Base-by-base conservation (phyloP, 2,113 vertebrate genomes). In the Gallinago undulata region DNA sequence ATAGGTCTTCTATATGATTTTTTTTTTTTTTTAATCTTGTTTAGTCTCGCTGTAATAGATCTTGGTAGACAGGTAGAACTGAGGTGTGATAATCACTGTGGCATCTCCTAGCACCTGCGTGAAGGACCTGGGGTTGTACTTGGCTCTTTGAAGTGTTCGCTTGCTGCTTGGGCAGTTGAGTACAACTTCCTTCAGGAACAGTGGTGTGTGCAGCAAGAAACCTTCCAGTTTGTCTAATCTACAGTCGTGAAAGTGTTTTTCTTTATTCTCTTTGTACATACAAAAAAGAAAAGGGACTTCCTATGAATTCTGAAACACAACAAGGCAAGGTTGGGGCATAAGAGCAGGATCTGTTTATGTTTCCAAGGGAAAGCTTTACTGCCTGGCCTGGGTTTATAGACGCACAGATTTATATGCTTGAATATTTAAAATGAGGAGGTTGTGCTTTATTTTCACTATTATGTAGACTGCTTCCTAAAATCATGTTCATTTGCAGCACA, bases 281-380 rank as follows among this genome's bases (percentile, higher is more conserved):
- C 30, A 3, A 6, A 31, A 30, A 6, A 57, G 47, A 31, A 48
- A 45, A 27, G 28, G n/a, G 33, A 63, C 3, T 51, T 39, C 10
- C 84, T 22, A 41, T 6, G 31, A 72, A 39, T 25, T 47, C 41
- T 13, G 19, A 45, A 78, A 14, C 7, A 8, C 41, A 35, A 0
- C 10, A 10, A 84, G n/a, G 17, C 8, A 1, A 3, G 1, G 19
- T 11, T 73, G 78, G 70, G 33, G 19, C 0, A 0, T 27, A n/a
- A 31, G 10, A 25, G 4, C 10, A 35, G 33, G 24, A 50, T 8
- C 0, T 27, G n/a, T 69, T 59, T 41, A 3, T 48, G 14, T 2
- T 84, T 87, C n/a, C 18, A 33, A 39, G 27, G 19, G n/a, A 66
- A 66, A 25, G 5, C 3, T 24, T 28, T 47, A 2, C 51, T 86